These are phyloP conservation scores for Aphaenogaster floridana DNA, from an alignment of 1,140 invertebrate genomes.

Conservation along the genomic window DNA sequence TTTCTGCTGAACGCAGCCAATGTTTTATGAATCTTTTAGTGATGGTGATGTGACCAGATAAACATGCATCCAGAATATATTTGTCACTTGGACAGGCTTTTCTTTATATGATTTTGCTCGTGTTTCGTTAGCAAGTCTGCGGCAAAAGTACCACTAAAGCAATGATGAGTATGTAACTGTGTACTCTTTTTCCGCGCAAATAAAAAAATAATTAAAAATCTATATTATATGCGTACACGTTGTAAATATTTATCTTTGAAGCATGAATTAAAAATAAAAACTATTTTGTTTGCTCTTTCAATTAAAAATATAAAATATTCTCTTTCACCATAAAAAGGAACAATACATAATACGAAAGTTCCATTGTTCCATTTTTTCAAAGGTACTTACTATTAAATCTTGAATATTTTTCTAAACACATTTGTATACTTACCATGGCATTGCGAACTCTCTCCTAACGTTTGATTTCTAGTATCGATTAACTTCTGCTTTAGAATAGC, in stretches of 20 bases:
- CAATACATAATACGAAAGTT: neutral
- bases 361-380: neutral
- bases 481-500: constrained; percentile 89
- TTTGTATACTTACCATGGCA: constrained; percentile 46
- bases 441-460: constrained; percentile 74
- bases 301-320: neutral
- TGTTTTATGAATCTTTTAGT: neutral
- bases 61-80: neutral
- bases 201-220: neutral
- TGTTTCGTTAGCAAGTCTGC: too few relatives aligned
- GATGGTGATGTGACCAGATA: neutral
- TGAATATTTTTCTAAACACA: neutral
- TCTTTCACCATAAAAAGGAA: neutral
- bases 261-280: neutral
- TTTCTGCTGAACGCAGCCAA: too few relatives aligned
- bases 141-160: neutral
- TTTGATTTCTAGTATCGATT: constrained; percentile 87
- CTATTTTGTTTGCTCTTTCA: neutral
- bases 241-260: neutral
- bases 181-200: neutral
- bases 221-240: too few relatives aligned
- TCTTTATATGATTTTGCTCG: neutral
- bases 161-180: neutral
- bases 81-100: neutral
- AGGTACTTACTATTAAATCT: neutral